Evolutionary conservation across 2,797 vertebrate genomes (phyloP).

Genomic region (Sebastes kiyomatsui): DNA sequence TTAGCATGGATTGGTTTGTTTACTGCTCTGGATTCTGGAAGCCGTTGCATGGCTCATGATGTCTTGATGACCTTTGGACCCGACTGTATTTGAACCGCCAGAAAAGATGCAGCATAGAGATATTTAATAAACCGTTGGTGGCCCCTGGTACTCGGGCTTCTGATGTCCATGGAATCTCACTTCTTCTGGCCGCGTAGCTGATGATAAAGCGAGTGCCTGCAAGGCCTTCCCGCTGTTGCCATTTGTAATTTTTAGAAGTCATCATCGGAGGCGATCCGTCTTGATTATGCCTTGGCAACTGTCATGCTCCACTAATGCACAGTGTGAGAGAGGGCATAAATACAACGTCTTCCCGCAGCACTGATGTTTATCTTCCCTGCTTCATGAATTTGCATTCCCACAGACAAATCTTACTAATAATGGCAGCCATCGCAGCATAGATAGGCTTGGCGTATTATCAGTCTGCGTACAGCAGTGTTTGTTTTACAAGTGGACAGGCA

Average conservation of each 20-base stretch:
- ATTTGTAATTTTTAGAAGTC: slow-evolving; percentile 83
- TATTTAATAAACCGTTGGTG: slow-evolving; percentile 58
- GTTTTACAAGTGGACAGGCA: slow-evolving; percentile 74
- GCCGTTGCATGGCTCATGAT: slow-evolving; percentile 44
- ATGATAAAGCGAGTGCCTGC: slow-evolving; percentile 67
- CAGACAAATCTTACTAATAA: slow-evolving; percentile 78
- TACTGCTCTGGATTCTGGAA: slow-evolving; percentile 28
- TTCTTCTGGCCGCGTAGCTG: slow-evolving; percentile 55
- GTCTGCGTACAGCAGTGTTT: slow-evolving; percentile 66
- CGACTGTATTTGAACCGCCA: slow-evolving; percentile 10
- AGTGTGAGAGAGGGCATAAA: slow-evolving; percentile 74
- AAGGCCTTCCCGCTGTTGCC: slow-evolving; percentile 66
- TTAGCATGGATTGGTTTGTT: slow-evolving; percentile 35
- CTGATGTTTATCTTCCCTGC: slow-evolving; percentile 77
- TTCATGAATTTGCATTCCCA: slow-evolving; percentile 73
- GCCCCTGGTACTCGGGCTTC: slow-evolving; percentile 39
- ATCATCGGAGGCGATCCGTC: slow-evolving; percentile 77
- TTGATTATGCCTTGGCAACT: slow-evolving; percentile 82
- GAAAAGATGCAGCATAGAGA: slow-evolving; percentile 42
- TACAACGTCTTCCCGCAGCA: slow-evolving; percentile 65
- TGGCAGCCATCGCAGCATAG: slow-evolving; percentile 57
- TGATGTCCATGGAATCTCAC: slow-evolving; percentile 65
- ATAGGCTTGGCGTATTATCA: slow-evolving; percentile 58
- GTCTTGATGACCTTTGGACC: slow-evolving; percentile 60
- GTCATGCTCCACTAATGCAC: slow-evolving; percentile 77